These are phyloP conservation scores for Ecdyonurus torrentis DNA, from an alignment of 2,888 invertebrate species.

Conservation along the genomic window DNA sequence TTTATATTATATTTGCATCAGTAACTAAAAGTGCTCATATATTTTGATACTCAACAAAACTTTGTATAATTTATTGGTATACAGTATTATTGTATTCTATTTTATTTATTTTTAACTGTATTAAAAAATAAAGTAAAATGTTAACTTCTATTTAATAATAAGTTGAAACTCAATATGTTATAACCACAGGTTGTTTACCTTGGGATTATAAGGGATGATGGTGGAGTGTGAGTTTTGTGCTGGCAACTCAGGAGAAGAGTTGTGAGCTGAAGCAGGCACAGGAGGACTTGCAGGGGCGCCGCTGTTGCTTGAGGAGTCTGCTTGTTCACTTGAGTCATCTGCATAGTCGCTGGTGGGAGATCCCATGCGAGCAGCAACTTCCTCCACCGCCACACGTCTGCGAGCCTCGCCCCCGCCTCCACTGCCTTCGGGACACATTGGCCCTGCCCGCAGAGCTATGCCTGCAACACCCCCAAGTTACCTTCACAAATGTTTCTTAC, in stretches of 20 bases:
- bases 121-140: too few species aligned
- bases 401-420: conserved; percentile 12
- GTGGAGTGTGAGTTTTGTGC: conserved; percentile 47
- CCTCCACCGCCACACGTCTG: conserved; percentile 2
- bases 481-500: too few species aligned
- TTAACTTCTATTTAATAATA: too few species aligned
- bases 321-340: conserved; percentile 31
- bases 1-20: too few species aligned
- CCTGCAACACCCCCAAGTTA: conserved; percentile 24
- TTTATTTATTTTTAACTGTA: too few species aligned
- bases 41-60: too few species aligned
- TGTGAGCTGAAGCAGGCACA: neutral
- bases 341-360: conserved; percentile 37
- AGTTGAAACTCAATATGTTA: too few species aligned
- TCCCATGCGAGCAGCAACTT: conserved; percentile 13
- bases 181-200: conserved; percentile 24
- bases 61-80: too few species aligned
- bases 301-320: conserved; percentile 22
- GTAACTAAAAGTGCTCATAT: too few species aligned
- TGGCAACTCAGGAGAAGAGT: neutral
- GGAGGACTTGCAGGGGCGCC: neutral
- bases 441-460: conserved; percentile 24
- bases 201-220: conserved; percentile 54
- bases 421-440: conserved; percentile 11
- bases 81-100: too few species aligned